Conservation (phyloP, 2,113 vertebrate genomes). For the Phyllostomus discolor region DNA sequence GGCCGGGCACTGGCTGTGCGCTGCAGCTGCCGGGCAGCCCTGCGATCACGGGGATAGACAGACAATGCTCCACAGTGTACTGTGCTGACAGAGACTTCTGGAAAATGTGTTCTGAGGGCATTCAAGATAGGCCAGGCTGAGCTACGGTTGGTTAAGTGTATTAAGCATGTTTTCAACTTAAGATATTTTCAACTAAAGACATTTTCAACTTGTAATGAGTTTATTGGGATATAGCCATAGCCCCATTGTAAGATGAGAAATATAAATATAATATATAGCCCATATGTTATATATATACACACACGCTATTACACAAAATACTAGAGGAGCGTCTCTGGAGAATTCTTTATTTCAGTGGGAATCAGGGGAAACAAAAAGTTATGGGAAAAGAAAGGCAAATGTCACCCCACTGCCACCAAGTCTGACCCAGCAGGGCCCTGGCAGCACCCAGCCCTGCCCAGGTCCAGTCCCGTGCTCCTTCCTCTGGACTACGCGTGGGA, state of each 20-base stretch:
- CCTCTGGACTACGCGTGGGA: fast-evolving
- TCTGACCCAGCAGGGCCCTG: fast-evolving
- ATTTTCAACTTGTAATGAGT: background rate
- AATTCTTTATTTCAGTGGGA: background rate
- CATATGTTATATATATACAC: background rate
- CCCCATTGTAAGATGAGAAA: background rate
- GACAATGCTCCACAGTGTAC: background rate
- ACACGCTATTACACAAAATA: background rate
- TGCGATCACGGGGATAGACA: background rate
- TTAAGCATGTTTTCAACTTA: background rate
- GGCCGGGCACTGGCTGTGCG: background rate
- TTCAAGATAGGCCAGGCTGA: background rate
- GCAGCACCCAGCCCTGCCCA: fast-evolving
- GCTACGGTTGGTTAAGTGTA: background rate
- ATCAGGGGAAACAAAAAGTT: background rate
- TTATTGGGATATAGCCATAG: background rate
- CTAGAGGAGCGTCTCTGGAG: background rate
- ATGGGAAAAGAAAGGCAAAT: background rate
- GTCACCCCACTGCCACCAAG: background rate
- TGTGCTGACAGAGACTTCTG: background rate
- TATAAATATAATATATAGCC: no score
- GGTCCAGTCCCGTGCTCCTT: background rate
- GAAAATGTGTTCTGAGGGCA: background rate
- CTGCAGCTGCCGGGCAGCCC: background rate
- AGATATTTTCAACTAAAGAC: background rate